A percentile compares a stretch with the other conserved stretches of the same genome.
These are phyloP conservation scores for Thecocarcelia acutangulata DNA, from an alignment of 2,888 invertebrate genomes.

Conservation along the genomic window DNA sequence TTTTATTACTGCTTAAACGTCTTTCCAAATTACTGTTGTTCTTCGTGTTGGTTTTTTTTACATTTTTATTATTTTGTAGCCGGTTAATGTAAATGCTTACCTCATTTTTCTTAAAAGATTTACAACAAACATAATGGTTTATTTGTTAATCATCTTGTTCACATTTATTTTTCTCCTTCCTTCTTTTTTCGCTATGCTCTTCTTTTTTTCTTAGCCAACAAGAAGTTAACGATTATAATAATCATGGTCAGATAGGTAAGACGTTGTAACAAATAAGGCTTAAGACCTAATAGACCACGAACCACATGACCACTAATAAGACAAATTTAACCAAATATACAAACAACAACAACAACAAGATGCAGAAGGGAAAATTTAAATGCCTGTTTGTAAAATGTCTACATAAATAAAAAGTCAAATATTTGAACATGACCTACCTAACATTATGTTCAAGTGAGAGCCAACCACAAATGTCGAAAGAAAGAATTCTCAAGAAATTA, in stretches of 20 bases:
- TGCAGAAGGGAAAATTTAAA: not conserved
- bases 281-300: conserved; percentile 36
- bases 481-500: conserved; percentile 12
- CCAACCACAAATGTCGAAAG: not conserved
- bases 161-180: not conserved
- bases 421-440: conserved; percentile 48
- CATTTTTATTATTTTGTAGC: not conserved
- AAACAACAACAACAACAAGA: not conserved
- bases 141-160: conserved; percentile 53
- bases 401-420: conserved; percentile 2
- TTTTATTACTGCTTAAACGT: conserved; percentile 35
- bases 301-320: conserved; percentile 18
- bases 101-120: conserved; percentile 44
- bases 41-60: not conserved
- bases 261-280: conserved; percentile 38
- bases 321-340: conserved; percentile 1
- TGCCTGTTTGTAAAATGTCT: not conserved
- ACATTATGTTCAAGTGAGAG: conserved; percentile 13
- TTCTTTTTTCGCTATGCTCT: not conserved
- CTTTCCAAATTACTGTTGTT: conserved; percentile 26
- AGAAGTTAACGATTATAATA: conserved; percentile 54
- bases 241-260: conserved; percentile 19
- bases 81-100: conserved; percentile 46
- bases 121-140: conserved; percentile 56
- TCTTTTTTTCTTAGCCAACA: conserved; percentile 9